Evolutionary conservation across 2,888 invertebrate species (phyloP), one percentile per base, ranked within the genome.

Genomic region (Cephonodes hylas): DNA sequence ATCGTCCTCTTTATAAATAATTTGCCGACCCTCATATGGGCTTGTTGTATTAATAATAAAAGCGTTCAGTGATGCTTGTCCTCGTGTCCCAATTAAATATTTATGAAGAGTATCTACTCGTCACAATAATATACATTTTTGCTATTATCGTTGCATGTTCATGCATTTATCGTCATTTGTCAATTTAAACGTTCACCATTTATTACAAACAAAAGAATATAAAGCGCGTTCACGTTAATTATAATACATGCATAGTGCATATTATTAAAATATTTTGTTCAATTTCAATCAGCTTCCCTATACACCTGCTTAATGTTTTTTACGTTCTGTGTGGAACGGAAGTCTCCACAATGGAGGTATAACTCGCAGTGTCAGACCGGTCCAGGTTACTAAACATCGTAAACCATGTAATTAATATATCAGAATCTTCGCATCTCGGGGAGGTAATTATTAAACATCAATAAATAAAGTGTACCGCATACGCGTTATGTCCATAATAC

Each of bases 41-140:
- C 77, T 69, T 77, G 80, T 77, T 78, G 80, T 85, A 80, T 84
- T 85, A 83, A 84, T 84, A 84, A 82, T 87, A 86, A 83, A 84
- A 74, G 80, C 80, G 77, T 81, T 83, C 81, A 84, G 85, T 86
- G 82, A 80, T 72, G 67, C 77, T 81, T 74, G 79, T 81, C 80
- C 77, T 85, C 80, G 75, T 82, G 81, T 77, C 83, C 83, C 83
- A 85, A 86, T 86, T 85, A 83, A 83, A 81, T 83, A 81, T 84
- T 81, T 81, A 81, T 45, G 65, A 38, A 68, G 64, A 46, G 31
- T 64, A 64, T 68, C n/a, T n/a, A n/a, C n/a, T 69, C 65, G 61
- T 69, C 23, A 62, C 58, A 38, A 58, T n/a, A n/a, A n/a, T 58
- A 59, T 60, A 46, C 62, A 38, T 59, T 48, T 38, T 13, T 59